Evolutionary conservation across 2,888 invertebrate genomes (phyloP).

Genomic region (Drosophila bunnanda): DNA sequence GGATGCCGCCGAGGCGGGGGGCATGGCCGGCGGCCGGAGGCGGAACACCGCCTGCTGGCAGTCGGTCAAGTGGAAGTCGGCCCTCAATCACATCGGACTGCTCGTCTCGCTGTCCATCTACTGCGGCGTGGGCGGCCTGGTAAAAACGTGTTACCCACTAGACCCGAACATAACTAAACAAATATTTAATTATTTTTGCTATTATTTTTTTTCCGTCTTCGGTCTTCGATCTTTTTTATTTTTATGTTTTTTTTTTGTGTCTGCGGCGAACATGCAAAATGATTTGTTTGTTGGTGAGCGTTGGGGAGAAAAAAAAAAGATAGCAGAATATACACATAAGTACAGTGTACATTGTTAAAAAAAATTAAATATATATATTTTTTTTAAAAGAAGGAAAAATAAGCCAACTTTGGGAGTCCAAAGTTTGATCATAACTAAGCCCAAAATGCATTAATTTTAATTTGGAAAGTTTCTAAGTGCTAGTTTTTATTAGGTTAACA

Average conservation of each 20-base stretch:
- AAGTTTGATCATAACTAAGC: too few species aligned
- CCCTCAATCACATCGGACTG: constrained; percentile 90
- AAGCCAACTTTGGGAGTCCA: too few species aligned
- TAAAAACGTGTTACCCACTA: constrained; percentile 82
- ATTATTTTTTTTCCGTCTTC: background rate
- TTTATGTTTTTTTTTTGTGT: constrained; percentile 11
- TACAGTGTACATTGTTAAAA: constrained; percentile 16
- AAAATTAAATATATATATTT: too few species aligned
- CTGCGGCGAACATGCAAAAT: constrained; percentile 37
- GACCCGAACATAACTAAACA: constrained; percentile 32
- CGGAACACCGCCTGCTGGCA: constrained; percentile 85
- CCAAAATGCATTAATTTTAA: too few species aligned
- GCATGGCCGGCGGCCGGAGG: constrained; percentile 54
- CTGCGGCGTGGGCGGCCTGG: constrained; percentile 92
- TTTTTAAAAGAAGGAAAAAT: too few species aligned
- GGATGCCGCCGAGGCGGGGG: constrained; percentile 70
- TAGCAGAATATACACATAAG: constrained; percentile 1
- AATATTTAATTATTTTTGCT: constrained; percentile 28
- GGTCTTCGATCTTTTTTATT: constrained; percentile 6
- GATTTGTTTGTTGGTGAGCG: constrained; percentile 26
- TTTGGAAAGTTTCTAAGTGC: too few species aligned
- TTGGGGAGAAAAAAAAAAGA: constrained; percentile 4
- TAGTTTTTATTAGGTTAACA: too few species aligned
- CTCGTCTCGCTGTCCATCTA: constrained; percentile 91
- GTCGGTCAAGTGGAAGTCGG: constrained; percentile 86